Evolutionary conservation across 2,113 vertebrate species (phyloP), one percentile per base, ranked within the genome.

Genomic region (Cebidichthys violaceus): DNA sequence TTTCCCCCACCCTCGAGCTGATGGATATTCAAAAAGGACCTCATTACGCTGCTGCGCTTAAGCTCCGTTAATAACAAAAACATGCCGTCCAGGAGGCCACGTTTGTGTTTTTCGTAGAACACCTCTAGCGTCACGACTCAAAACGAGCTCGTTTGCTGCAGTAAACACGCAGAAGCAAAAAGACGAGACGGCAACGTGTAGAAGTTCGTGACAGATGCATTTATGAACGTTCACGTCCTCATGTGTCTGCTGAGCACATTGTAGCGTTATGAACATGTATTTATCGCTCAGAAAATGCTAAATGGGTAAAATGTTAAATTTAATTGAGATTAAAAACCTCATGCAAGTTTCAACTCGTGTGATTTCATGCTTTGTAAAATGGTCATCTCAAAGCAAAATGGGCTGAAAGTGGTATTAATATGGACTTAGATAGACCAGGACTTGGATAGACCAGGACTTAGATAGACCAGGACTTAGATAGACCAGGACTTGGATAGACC

Each of bases 21-120:
- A 73, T 45, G 69, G 74, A 76, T 65, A 55, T 64, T 71, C 35
- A 55, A 6, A 55, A 6, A 55, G 33, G 50, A 37, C 15, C 70
- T 81, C 45, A 59, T 80, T 72, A 73, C 35, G 45, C 18, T 18
- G 43, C 7, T 24, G 77, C 77, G 33, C 54, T 64, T 52, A 54
- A 39, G 41, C 76, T 61, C 41, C 27, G 29, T 61, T 79, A 70
- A 62, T 60, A 60, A 62, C 20, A 10, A 61, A 37, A 37, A 62
- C 39, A 70, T 20, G 72, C 29, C 59, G 1, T 35, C 3, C 14
- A 64, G 22, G 22, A 37, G 54, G 54, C 65, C 37, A 17, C 22
- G 18, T 64, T 54, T 31, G 9, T 59, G 29, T 62, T 18, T 18
- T 13, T 50, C n/a, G 22, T 1, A 20, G n/a, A n/a, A 18, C 2